Base-by-base conservation (phyloP, 2,888 invertebrate genomes). In the Cheiracanthium punctorium region DNA sequence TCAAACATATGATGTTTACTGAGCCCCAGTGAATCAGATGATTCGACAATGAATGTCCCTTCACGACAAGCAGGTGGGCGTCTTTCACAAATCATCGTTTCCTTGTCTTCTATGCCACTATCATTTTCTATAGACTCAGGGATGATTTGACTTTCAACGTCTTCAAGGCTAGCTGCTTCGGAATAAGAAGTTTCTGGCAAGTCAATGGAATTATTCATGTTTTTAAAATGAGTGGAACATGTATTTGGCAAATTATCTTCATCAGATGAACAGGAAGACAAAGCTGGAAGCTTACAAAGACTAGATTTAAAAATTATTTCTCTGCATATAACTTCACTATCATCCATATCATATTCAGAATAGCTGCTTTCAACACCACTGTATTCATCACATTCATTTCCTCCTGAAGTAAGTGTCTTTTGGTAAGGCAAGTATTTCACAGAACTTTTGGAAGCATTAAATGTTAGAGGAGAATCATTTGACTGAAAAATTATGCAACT, bases 11-110 rank as follows among this genome's bases (percentile, higher is more conserved):
- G 28, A 12, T 52, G n/a, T 43, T 84, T 70, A 73, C 72, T 32
- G 28, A 52, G 30, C 29, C 12, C 14, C 0, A 58, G 17, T 29
- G 65, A 67, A 30, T 84, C 79, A 30, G 52, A 30, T 24, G 84
- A 79, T 37, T 84, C 84, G 28, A 84, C 69, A 70, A 84, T 69
- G 64, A 84, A 84, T 14, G 84, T 84, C 37, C 84, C 84, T 70
- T 84, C 69, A 12, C 84, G 73, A 69, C 84, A 79, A 1, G 79
- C 77, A 58, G 79, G 71, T 24, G 67, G 17, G 4, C 58, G 79
- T 64, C 79, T 84, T 52, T 84, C 79, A 41, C 71, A 64, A 32
- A 82, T 43, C 76, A 72, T 72, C 4, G 82, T 74, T 14, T 65
- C 82, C 65, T 74, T 82, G 12, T 71, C 32, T n/a, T 77, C 43